phyloP scores from a whole-genome alignment of 2,797 vertebrate genomes.

The Mastacembelus armatus region DNA sequence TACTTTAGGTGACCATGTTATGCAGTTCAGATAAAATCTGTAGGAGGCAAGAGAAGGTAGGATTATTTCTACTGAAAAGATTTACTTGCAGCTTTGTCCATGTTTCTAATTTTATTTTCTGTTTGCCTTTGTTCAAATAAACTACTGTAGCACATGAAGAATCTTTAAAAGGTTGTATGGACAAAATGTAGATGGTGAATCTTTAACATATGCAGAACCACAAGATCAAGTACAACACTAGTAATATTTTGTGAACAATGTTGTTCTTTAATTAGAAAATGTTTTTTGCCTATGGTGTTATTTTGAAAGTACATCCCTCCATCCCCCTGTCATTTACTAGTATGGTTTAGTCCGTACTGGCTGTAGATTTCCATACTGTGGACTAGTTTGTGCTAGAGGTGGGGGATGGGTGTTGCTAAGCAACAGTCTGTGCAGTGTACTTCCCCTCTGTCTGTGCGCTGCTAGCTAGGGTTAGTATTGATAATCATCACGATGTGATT shows the following conservation, averaged over 20 bases:
- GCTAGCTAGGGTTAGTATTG: conserved; percentile 68
- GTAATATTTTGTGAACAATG: background rate
- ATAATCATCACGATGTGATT: conserved; percentile 35
- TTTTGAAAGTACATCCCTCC: conserved; percentile 12
- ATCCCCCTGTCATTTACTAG: conserved; percentile 39
- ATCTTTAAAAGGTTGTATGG: conserved; percentile 10
- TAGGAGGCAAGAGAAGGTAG: background rate
- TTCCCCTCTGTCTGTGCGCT: conserved; percentile 66
- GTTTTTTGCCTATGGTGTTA: conserved; percentile 25
- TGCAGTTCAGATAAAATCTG: conserved; percentile 21
- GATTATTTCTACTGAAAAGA: background rate
- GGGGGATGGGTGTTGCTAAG: conserved; percentile 81
- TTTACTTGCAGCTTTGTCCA: conserved; percentile 11
- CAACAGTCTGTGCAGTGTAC: conserved; percentile 70
- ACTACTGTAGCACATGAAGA: background rate
- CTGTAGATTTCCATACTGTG: conserved; percentile 82
- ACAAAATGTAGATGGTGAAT: background rate
- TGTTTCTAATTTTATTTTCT: conserved; percentile 8
- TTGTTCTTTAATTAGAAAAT: conserved; percentile 24
- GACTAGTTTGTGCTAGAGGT: conserved; percentile 76
- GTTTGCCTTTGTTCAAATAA: background rate
- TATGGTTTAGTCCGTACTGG: conserved; percentile 79
- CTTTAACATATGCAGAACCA: background rate
- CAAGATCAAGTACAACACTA: background rate
- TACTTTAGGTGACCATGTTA: conserved; percentile 9